phyloP scores from a whole-genome alignment of 1,140 invertebrate genomes.

The Drosophila kepulauana region DNA sequence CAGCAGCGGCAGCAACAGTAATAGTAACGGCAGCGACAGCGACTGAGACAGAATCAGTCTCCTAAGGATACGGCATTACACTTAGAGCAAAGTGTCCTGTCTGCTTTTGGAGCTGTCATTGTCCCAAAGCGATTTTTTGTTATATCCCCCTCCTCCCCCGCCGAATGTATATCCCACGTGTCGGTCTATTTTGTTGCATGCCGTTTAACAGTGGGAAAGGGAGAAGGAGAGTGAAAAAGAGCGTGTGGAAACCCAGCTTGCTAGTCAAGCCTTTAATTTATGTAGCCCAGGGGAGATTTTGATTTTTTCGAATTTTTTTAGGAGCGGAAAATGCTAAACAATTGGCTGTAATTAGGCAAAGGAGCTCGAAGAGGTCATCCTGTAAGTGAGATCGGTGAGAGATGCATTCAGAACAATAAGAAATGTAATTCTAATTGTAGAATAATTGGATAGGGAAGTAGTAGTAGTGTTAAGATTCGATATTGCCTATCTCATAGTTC shows the following conservation, averaged over 20 bases:
- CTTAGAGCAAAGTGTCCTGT: conserved; percentile 60
- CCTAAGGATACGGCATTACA: conserved; percentile 77
- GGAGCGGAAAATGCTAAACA: conserved; percentile 28
- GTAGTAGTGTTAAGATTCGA: too few relatives aligned
- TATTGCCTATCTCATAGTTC: too few relatives aligned
- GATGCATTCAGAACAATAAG: background rate
- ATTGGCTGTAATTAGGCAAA: conserved; percentile 58
- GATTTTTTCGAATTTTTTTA: conserved; percentile 53
- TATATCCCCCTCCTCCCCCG: conserved; percentile 37
- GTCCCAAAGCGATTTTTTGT: conserved; percentile 81
- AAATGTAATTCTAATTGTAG: background rate
- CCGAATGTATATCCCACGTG: conserved; percentile 51
- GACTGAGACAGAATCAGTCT: conserved; percentile 46
- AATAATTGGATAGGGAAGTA: background rate
- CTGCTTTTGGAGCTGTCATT: conserved; percentile 60
- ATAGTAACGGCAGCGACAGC: background rate
- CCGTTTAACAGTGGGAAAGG: background rate
- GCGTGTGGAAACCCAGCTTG: conserved; percentile 38
- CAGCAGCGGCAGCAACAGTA: conserved; percentile 10
- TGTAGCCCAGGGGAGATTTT: conserved; percentile 78
- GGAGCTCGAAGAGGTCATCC: background rate
- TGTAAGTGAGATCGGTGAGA: conserved; percentile 65
- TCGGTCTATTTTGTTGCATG: conserved; percentile 26
- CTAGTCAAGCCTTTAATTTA: conserved; percentile 80
- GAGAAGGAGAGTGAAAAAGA: background rate